Conservation (phyloP, 2,113 vertebrate species). For the Ramphastos sulfuratus region DNA sequence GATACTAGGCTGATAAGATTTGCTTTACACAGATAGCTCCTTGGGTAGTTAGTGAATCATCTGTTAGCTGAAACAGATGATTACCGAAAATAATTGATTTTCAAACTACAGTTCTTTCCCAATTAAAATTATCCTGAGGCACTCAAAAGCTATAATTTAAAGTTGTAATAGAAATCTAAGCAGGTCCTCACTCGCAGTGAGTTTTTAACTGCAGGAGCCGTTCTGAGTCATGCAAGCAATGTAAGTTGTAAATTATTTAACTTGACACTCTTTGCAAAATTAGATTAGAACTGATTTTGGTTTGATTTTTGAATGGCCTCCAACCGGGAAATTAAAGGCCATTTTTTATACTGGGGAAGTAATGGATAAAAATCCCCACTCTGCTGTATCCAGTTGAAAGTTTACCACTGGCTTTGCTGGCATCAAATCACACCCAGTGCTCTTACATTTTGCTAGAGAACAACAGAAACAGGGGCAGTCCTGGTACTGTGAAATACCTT, state of each 20-base stretch:
- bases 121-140: conserved; percentile 33
- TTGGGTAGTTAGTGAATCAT: not conserved
- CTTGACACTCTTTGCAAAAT: not conserved
- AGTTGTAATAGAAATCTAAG: not conserved
- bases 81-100: conserved; percentile 52
- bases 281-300: not conserved
- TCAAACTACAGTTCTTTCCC: conserved; percentile 1
- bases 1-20: not conserved
- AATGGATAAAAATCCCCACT: not conserved
- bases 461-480: not conserved
- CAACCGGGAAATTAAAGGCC: not conserved
- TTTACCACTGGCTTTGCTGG: not conserved
- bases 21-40: not conserved
- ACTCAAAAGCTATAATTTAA: not conserved
- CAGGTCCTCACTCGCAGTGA: not conserved
- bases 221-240: not conserved
- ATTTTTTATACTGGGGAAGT: not conserved
- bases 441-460: not conserved
- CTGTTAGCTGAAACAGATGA: not conserved
- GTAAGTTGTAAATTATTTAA: not conserved
- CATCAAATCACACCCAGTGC: not conserved
- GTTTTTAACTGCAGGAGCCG: not conserved
- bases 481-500: not conserved
- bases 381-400: not conserved
- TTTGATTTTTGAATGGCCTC: not conserved